Base-by-base conservation (phyloP, 2,113 vertebrate genomes). In the Etia nguti region DNA sequence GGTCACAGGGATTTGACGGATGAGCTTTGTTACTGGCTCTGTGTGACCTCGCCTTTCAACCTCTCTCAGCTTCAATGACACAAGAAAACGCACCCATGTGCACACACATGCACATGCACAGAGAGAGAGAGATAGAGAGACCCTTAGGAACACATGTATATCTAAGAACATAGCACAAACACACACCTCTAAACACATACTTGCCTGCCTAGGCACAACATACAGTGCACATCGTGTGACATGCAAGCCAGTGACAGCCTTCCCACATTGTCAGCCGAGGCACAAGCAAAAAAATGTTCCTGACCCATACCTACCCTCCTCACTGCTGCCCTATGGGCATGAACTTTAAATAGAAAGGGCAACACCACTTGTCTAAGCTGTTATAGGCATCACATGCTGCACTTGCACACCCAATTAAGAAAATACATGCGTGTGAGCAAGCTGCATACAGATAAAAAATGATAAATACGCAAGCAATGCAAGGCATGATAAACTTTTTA, bases 1-100 rank as follows among this genome's bases (percentile, higher is more conserved):
- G 94, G 95, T 95, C 90, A 90, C 86, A 52, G 86, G 82, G 88
- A 89, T 94, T 93, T 95, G 93, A 96, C 85, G 73, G 94, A 94
- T 93, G 93, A 93, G 92, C 89, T 95, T 93, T 94, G 90, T 89
- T 92, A 90, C 81, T 52, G 91, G 84, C 86, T 92, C 82, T 34
- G 57, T 65, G 86, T 92, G 92, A 95, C 94, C 94, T 93, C 90
- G 80, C 92, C 90, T 93, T 92, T 95, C 94, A 91, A 91, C 94
- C 93, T 79, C 86, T 84, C 83, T 91, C 89, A 88, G 87, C 87
- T 84, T 92, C 90, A 92, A 85, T 92, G 91, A 92, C 89, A 91
- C 88, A 92, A 86, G 85, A 85, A 94, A 86, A 92, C 18, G 41
- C 79, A 82, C 70, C 77, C 59, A 80, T 70, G 46, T 50, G 57